A percentile compares a stretch with the other conserved stretches of the same genome.
These are phyloP conservation scores for Ondatra zibethicus DNA, from an alignment of 2,113 vertebrate species.

Conservation along the genomic window DNA sequence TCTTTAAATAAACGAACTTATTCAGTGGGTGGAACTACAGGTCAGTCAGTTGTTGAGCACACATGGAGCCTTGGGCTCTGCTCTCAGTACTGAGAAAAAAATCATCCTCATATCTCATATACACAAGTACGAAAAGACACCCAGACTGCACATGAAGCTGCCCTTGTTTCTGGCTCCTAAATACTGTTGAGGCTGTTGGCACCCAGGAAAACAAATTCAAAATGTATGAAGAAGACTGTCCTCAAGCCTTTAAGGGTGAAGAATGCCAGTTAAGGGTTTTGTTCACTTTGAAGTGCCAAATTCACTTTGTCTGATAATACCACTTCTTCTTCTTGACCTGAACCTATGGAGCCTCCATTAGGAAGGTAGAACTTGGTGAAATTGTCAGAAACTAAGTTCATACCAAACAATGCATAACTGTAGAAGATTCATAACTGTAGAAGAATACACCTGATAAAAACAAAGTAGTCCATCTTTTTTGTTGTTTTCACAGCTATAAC, in stretches of 20 bases:
- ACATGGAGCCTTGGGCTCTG: neutral
- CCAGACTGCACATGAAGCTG: neutral
- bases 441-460: conserved; percentile 31
- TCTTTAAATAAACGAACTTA: neutral
- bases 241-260: neutral
- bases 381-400: conserved; percentile 31
- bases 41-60: neutral
- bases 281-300: conserved; percentile 26
- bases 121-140: neutral
- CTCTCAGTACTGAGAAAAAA: neutral
- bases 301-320: neutral
- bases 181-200: neutral
- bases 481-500: conserved; percentile 16
- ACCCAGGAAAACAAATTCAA: neutral
- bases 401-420: conserved; percentile 31
- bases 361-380: conserved; percentile 25
- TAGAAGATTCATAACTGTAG: conserved; percentile 32
- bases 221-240: conserved; percentile 7
- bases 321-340: neutral
- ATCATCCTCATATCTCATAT: neutral
- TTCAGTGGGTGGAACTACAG: neutral
- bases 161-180: neutral
- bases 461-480: neutral
- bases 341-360: neutral
- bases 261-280: neutral